phyloP scores from a whole-genome alignment of 2,888 invertebrate genomes.

The Serrognathus titanus region DNA sequence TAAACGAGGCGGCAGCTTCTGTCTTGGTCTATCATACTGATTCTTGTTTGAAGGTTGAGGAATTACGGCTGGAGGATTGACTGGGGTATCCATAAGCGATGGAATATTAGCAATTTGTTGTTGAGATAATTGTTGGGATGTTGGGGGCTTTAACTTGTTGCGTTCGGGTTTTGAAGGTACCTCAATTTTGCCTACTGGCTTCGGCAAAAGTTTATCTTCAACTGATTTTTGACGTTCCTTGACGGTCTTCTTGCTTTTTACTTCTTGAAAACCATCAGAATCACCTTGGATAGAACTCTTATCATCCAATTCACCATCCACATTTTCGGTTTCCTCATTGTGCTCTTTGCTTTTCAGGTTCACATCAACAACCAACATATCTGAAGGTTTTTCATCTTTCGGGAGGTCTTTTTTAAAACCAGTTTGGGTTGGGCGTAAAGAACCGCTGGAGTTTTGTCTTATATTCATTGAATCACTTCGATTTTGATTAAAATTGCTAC shows the following conservation, averaged over 20 bases:
- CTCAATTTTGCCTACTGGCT: slow-evolving; percentile 29
- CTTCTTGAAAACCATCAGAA: slow-evolving; percentile 79
- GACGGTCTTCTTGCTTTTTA: slow-evolving; percentile 73
- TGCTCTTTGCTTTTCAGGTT: slow-evolving; percentile 43
- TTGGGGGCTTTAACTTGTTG: slow-evolving; percentile 29
- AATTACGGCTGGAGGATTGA: slow-evolving; percentile 50
- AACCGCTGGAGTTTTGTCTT: slow-evolving; percentile 43
- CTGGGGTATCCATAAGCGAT: slow-evolving; percentile 51
- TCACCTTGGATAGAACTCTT: slow-evolving; percentile 48
- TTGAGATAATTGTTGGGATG: slow-evolving; percentile 33
- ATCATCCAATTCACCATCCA: slow-evolving; percentile 41
- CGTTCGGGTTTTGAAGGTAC: slow-evolving; percentile 29
- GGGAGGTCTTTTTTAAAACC: slow-evolving; percentile 40
- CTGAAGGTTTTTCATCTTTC: slow-evolving; percentile 53
- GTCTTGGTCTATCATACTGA: slow-evolving; percentile 47
- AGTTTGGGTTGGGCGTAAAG: slow-evolving; percentile 38
- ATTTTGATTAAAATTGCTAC: slow-evolving; percentile 24
- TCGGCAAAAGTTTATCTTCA: slow-evolving; percentile 39
- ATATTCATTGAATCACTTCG: slow-evolving; percentile 23
- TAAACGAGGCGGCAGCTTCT: slow-evolving; percentile 72
- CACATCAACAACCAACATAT: slow-evolving; percentile 50
- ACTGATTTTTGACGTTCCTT: slow-evolving; percentile 55
- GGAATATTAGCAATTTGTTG: slow-evolving; percentile 52
- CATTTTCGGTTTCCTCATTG: slow-evolving; percentile 39
- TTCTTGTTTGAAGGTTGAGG: slow-evolving; percentile 33